A percentile compares a stretch with the other conserved stretches of the same genome.
These are phyloP conservation scores for Scomber japonicus DNA, from an alignment of 2,113 vertebrate genomes.

Conservation along the genomic window DNA sequence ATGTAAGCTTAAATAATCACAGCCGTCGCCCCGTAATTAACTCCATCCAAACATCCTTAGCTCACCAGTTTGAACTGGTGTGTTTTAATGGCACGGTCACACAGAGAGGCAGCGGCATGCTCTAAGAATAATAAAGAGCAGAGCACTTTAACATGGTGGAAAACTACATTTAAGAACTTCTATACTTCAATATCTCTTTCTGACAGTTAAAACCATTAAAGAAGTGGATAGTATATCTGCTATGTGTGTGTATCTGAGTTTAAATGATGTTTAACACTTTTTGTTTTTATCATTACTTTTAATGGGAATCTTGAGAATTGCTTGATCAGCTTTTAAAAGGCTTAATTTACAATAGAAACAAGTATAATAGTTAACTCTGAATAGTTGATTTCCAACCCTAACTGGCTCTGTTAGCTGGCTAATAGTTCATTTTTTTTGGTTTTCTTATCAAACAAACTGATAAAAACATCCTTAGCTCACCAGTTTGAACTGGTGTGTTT, in stretches of 20 bases:
- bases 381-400: conserved; percentile 9
- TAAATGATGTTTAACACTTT: background rate
- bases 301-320: background rate
- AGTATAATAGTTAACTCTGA: background rate
- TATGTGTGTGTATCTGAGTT: background rate
- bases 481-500: too few species aligned
- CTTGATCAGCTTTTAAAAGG: background rate
- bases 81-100: background rate
- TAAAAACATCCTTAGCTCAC: too few species aligned
- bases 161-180: background rate
- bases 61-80: background rate
- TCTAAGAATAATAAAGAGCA: background rate
- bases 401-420: background rate
- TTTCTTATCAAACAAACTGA: conserved; percentile 11
- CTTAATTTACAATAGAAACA: background rate
- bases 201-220: too few species aligned
- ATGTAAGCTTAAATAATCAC: background rate
- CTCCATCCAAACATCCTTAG: conserved; percentile 1
- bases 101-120: background rate
- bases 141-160: background rate
- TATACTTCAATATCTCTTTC: too few species aligned
- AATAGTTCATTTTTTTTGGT: conserved; percentile 19
- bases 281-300: background rate
- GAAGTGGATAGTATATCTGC: too few species aligned
- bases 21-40: background rate